A percentile compares a stretch with the other conserved stretches of the same genome.
Conservation (phyloP, 2,113 vertebrate species). For the Melanerpes aurifrons region DNA sequence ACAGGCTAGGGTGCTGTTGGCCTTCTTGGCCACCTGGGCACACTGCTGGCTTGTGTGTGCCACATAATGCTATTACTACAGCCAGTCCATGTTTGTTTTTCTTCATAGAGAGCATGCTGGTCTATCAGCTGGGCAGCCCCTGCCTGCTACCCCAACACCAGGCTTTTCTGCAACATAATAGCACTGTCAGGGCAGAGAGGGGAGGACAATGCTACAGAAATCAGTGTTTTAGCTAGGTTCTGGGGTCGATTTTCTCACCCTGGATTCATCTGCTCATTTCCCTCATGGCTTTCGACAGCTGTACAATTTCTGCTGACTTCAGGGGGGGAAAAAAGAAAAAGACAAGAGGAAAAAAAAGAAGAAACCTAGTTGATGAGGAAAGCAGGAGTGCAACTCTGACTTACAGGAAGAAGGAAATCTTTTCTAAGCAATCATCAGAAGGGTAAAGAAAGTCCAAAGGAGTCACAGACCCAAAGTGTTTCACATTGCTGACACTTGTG, state of each 20-base stretch:
- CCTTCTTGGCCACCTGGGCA: too few relatives aligned
- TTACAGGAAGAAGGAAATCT: background rate
- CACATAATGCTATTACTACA: background rate
- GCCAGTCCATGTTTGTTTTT: background rate
- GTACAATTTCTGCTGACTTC: background rate
- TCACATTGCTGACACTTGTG: background rate
- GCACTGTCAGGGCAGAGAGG: background rate
- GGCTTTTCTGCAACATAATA: background rate
- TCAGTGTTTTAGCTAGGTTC: background rate
- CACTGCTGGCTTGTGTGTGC: too few relatives aligned
- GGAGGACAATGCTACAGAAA: background rate
- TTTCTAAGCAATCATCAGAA: background rate
- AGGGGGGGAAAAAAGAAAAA: background rate
- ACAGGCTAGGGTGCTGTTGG: too few relatives aligned
- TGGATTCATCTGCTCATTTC: background rate
- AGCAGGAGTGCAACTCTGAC: background rate
- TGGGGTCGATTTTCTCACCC: background rate
- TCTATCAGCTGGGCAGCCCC: background rate
- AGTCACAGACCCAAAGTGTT: background rate
- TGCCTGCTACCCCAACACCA: background rate
- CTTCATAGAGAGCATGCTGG: accelerated
- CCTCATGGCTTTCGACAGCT: background rate
- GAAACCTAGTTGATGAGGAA: background rate
- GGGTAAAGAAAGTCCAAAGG: background rate
- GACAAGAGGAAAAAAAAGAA: background rate